Evolutionary conservation across 2,113 vertebrate species (phyloP).

Genomic region (Barnardius zonarius): DNA sequence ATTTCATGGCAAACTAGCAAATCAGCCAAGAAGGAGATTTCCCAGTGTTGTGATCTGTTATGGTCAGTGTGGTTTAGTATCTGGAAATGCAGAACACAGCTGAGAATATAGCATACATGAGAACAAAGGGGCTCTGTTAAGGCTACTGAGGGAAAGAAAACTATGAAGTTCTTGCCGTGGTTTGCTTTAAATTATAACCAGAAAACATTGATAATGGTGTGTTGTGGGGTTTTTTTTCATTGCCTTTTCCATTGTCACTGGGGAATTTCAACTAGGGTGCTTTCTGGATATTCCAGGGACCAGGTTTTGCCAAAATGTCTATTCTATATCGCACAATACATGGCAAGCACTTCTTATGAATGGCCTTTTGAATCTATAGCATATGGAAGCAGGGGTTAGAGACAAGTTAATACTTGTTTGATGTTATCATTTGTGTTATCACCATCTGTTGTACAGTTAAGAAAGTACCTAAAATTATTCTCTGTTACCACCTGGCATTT

Average conservation of each 20-base stretch:
- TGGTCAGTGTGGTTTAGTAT: background rate
- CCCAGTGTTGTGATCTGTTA: background rate
- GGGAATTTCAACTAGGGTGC: background rate
- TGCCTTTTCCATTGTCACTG: background rate
- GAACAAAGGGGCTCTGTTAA: background rate
- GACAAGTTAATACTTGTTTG: constrained; percentile 17
- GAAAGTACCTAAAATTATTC: constrained; percentile 39
- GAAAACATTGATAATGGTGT: background rate
- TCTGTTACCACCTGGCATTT: constrained; percentile 21
- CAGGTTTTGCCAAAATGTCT: background rate
- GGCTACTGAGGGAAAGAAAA: background rate
- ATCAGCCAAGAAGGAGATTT: background rate
- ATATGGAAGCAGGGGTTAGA: background rate
- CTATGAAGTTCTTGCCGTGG: background rate
- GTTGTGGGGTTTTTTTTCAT: background rate
- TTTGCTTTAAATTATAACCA: background rate
- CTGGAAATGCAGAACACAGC: background rate
- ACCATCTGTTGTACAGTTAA: background rate
- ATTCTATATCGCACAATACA: background rate
- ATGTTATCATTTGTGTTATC: constrained; percentile 25
- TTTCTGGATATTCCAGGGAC: background rate
- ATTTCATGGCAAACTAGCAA: background rate
- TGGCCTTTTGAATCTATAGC: background rate
- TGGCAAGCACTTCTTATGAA: background rate
- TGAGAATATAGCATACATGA: background rate